Percentiles rank a stretch among this genome's conserved stretches.
Conservation (phyloP, 2,888 invertebrate genomes). For the Spialia ferax region DNA sequence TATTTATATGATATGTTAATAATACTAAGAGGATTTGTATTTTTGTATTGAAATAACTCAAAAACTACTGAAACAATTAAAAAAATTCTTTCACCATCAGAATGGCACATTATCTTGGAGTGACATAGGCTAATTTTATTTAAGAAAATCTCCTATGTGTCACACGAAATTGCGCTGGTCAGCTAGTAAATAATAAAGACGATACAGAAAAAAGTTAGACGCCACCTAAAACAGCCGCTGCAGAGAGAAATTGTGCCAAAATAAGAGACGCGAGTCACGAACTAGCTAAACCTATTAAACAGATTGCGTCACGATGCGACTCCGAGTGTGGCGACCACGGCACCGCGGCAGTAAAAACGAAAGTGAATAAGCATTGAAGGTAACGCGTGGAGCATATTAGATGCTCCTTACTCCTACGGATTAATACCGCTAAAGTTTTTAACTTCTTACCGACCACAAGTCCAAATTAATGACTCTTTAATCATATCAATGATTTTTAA, state of each 20-base stretch:
- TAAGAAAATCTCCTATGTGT: too few relatives aligned
- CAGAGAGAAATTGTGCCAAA: constrained; percentile 29
- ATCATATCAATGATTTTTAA: too few relatives aligned
- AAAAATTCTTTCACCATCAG: too few relatives aligned
- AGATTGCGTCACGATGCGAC: constrained; percentile 45
- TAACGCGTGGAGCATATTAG: constrained; percentile 38
- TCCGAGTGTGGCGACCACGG: constrained; percentile 43
- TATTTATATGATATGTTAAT: too few relatives aligned
- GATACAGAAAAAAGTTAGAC: constrained; percentile 1
- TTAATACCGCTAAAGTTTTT: neutral
- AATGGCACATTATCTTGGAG: too few relatives aligned
- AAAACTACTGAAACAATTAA: too few relatives aligned
- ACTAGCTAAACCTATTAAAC: constrained; percentile 39
- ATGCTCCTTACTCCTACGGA: constrained; percentile 11
- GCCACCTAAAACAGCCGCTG: constrained; percentile 2
- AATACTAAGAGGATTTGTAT: too few relatives aligned
- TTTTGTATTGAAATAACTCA: too few relatives aligned
- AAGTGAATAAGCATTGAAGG: constrained; percentile 42
- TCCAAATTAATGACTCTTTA: too few relatives aligned
- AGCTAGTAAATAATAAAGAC: neutral
- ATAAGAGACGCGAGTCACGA: constrained; percentile 35
- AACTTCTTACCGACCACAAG: too few relatives aligned
- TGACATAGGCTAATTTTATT: too few relatives aligned
- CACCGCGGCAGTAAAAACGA: constrained; percentile 46
- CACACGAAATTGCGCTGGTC: neutral